Evolutionary conservation across 1,140 invertebrate species (phyloP).

Genomic region (Hypothenemus hampei): DNA sequence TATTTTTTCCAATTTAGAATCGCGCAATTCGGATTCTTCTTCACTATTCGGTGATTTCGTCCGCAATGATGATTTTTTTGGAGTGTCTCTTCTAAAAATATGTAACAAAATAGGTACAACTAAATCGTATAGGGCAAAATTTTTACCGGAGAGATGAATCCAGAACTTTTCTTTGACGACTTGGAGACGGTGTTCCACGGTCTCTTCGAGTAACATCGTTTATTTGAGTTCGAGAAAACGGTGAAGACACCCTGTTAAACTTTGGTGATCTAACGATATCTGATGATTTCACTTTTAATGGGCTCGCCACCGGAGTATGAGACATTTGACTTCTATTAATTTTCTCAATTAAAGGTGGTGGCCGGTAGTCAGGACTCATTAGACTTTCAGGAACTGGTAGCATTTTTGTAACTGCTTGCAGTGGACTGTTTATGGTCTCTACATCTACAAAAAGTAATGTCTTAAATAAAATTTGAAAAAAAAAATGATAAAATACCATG

Average conservation of each 20-base stretch:
- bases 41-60: conserved; percentile 48
- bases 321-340: conserved; percentile 10
- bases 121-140: not conserved
- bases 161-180: conserved; percentile 22
- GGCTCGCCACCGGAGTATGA: conserved; percentile 1
- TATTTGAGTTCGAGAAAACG: not conserved
- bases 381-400: conserved; percentile 79
- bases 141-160: conserved; percentile 10
- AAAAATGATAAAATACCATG: not conserved
- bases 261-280: conserved; percentile 47
- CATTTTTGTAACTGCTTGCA: conserved; percentile 76
- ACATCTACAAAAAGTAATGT: conserved; percentile 31
- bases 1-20: conserved; percentile 57
- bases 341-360: conserved; percentile 39
- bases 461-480: not conserved
- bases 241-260: conserved; percentile 12
- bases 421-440: conserved; percentile 53
- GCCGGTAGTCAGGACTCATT: conserved; percentile 76
- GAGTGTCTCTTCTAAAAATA: conserved; percentile 1
- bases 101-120: no score
- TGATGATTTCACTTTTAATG: conserved; percentile 14
- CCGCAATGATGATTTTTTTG: conserved; percentile 31
- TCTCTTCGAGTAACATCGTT: conserved; percentile 3
- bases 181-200: conserved; percentile 30
- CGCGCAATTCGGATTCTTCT: conserved; percentile 56